Conservation (phyloP, 2,113 vertebrate species). For the Fulica atra region DNA sequence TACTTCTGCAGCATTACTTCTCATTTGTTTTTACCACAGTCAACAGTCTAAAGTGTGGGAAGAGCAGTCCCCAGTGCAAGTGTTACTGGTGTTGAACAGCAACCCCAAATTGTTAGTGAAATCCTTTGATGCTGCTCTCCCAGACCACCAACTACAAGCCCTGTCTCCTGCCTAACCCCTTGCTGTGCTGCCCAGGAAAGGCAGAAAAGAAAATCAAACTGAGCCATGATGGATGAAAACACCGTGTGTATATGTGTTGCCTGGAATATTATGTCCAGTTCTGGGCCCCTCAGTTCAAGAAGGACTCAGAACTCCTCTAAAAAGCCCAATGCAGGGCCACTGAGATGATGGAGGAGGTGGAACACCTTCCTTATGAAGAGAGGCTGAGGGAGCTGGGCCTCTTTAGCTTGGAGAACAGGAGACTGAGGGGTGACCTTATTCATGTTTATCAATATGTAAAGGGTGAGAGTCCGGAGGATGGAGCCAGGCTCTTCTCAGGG, state of each 20-base stretch:
- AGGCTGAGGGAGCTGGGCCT: too few species aligned
- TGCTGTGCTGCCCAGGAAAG: background rate
- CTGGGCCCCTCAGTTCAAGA: too few species aligned
- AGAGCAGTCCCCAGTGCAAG: background rate
- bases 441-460: too few species aligned
- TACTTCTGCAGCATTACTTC: background rate
- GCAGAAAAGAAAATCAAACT: background rate
- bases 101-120: background rate
- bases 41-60: background rate
- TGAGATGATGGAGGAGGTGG: too few species aligned
- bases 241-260: background rate
- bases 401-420: too few species aligned
- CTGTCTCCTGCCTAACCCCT: background rate
- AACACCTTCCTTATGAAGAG: too few species aligned
- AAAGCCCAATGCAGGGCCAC: too few species aligned
- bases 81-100: rapidly evolving
- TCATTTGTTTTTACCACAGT: background rate
- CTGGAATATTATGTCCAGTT: too few species aligned
- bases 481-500: too few species aligned
- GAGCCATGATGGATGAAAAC: background rate
- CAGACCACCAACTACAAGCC: background rate
- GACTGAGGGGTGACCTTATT: too few species aligned
- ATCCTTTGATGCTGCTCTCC: background rate
- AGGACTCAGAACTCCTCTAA: too few species aligned
- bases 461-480: too few species aligned